phyloP scores from a whole-genome alignment of 2,797 vertebrate genomes.

The Antrozous pallidus region DNA sequence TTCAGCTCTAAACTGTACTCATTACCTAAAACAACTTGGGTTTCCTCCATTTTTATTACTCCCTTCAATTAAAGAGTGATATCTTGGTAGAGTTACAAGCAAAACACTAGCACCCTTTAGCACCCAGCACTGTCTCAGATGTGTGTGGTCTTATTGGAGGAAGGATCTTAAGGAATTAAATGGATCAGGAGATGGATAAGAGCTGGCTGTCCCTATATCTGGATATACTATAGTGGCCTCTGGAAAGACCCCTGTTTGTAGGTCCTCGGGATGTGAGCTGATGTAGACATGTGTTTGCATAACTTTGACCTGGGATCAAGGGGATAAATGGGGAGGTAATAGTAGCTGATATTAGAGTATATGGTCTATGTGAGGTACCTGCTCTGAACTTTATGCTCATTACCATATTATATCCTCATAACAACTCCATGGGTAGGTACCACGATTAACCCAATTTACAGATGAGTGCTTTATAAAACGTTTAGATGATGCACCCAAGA shows the following conservation, averaged over 20 bases:
- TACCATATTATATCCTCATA: not conserved
- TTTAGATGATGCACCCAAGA: not conserved
- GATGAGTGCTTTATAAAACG: not conserved
- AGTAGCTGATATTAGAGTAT: not conserved
- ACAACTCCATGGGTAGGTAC: not conserved
- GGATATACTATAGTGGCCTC: not conserved
- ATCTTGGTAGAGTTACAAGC: not conserved
- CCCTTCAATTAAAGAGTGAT: not conserved
- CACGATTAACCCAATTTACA: not conserved
- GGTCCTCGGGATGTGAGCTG: not conserved
- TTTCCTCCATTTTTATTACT: not conserved
- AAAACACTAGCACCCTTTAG: not conserved
- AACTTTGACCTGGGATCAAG: not conserved
- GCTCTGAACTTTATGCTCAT: not conserved
- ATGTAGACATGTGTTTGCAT: not conserved
- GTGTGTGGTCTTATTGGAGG: not conserved
- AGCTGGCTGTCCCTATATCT: not conserved
- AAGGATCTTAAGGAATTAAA: not conserved
- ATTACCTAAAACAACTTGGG: not conserved
- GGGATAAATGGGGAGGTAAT: not conserved
- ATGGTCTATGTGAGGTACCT: not conserved
- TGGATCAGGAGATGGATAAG: not conserved
- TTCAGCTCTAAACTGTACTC: not conserved
- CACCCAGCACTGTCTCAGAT: not conserved
- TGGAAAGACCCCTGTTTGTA: not conserved